phyloP scores from a whole-genome alignment of 1,140 invertebrate genomes.

The Cataglyphis hispanica region DNA sequence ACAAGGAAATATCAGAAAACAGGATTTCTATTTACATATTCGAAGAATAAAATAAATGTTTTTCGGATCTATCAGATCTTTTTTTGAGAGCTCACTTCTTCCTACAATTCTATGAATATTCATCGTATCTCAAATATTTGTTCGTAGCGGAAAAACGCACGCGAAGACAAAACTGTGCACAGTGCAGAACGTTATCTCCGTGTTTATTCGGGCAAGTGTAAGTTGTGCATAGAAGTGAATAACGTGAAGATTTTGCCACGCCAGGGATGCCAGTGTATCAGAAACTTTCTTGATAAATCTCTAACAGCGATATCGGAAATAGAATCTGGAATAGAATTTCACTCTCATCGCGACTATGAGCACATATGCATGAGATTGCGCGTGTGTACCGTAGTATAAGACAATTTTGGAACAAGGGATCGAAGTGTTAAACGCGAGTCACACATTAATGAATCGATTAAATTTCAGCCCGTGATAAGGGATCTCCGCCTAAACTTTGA shows the following conservation, averaged over 20 bases:
- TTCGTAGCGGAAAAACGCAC: slow-evolving; percentile 25
- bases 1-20: not conserved
- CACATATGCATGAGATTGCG: not conserved
- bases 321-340: slow-evolving; percentile 52
- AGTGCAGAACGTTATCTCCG: not conserved
- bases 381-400: no score
- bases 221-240: slow-evolving; percentile 42
- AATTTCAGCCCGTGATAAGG: slow-evolving; percentile 22
- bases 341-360: slow-evolving; percentile 5
- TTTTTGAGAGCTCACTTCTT: not conserved
- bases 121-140: slow-evolving; percentile 15
- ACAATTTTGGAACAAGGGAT: not conserved
- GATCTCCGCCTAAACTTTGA: slow-evolving; percentile 6
- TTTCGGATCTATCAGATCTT: slow-evolving; percentile 2
- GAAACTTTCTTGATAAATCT: slow-evolving; percentile 65
- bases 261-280: not conserved
- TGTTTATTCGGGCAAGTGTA: slow-evolving; percentile 12
- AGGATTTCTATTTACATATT: not conserved
- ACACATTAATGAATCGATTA: slow-evolving; percentile 36
- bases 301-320: slow-evolving; percentile 40
- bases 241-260: slow-evolving; percentile 50
- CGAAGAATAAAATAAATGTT: slow-evolving; percentile 19
- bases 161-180: slow-evolving; percentile 14
- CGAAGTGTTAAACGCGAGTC: slow-evolving; percentile 36
- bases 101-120: slow-evolving; percentile 16